Conservation (phyloP, 2,797 vertebrate genomes). For the Manis pentadactyla region DNA sequence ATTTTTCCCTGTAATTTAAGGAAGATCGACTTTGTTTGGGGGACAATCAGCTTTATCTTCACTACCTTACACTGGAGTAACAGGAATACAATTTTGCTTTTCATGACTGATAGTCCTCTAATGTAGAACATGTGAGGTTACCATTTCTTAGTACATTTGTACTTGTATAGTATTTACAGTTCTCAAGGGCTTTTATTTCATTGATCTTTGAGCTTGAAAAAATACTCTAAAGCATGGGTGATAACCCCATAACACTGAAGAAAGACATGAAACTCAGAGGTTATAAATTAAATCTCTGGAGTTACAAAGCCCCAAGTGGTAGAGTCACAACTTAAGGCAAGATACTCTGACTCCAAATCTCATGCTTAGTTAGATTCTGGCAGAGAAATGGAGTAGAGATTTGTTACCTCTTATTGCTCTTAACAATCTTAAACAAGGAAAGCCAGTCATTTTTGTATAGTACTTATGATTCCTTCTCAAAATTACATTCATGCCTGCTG, state of each 20-base stretch:
- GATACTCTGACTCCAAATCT: neutral
- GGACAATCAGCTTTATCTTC: neutral
- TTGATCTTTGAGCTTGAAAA: constrained; percentile 21
- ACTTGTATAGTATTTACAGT: neutral
- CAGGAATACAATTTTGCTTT: constrained; percentile 1
- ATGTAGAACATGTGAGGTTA: neutral
- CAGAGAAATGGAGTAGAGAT: neutral
- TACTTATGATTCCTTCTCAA: constrained; percentile 45
- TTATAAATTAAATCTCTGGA: constrained; percentile 47
- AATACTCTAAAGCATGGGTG: neutral
- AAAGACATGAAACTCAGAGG: constrained; percentile 29
- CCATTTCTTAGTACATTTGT: neutral
- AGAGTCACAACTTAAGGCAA: constrained; percentile 1
- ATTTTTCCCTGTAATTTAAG: neutral
- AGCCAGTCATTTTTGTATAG: constrained; percentile 28
- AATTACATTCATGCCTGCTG: constrained; percentile 22
- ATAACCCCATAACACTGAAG: constrained; percentile 23
- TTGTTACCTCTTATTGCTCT: constrained; percentile 28
- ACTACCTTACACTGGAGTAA: neutral
- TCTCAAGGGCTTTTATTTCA: neutral
- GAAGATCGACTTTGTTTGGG: neutral
- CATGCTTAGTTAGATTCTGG: neutral
- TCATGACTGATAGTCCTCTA: neutral
- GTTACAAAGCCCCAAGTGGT: constrained; percentile 30
- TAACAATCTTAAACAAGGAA: constrained; percentile 38